phyloP scores from a whole-genome alignment of 2,888 invertebrate species.

The Alsophila aescularia region DNA sequence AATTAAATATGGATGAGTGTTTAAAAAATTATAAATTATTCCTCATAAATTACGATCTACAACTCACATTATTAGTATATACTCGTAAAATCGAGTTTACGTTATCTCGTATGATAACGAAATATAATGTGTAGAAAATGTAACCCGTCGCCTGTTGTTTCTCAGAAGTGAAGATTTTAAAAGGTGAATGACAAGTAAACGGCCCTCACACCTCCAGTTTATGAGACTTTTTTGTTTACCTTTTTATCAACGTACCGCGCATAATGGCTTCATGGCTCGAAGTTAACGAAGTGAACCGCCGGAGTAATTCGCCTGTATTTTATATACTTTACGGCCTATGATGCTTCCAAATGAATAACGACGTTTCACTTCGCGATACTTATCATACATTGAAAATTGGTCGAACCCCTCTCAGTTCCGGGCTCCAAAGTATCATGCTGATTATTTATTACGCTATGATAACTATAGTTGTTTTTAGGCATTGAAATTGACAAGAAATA shows the following conservation, averaged over 20 bases:
- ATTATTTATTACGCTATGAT: constrained; percentile 24
- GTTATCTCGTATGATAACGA: neutral
- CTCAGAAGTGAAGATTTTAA: constrained; percentile 23
- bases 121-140: neutral
- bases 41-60: too few relatives aligned
- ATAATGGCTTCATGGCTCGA: constrained; percentile 38
- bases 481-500: constrained; percentile 6
- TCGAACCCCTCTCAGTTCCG: constrained; percentile 19
- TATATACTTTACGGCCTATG: constrained; percentile 36
- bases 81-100: too few relatives aligned
- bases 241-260: constrained; percentile 32
- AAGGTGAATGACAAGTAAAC: constrained; percentile 34
- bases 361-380: constrained; percentile 37
- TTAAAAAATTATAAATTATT: too few relatives aligned
- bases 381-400: constrained; percentile 35
- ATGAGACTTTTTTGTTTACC: constrained; percentile 39
- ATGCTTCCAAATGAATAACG: constrained; percentile 32
- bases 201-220: constrained; percentile 32
- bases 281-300: constrained; percentile 38
- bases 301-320: constrained; percentile 39
- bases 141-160: constrained; percentile 1
- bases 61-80: too few relatives aligned
- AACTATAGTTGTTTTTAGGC: constrained; percentile 14
- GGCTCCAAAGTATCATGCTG: constrained; percentile 17
- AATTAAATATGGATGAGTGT: too few relatives aligned